phyloP scores from a whole-genome alignment of 1,140 invertebrate genomes.

The Brachionus manjavacas region DNA sequence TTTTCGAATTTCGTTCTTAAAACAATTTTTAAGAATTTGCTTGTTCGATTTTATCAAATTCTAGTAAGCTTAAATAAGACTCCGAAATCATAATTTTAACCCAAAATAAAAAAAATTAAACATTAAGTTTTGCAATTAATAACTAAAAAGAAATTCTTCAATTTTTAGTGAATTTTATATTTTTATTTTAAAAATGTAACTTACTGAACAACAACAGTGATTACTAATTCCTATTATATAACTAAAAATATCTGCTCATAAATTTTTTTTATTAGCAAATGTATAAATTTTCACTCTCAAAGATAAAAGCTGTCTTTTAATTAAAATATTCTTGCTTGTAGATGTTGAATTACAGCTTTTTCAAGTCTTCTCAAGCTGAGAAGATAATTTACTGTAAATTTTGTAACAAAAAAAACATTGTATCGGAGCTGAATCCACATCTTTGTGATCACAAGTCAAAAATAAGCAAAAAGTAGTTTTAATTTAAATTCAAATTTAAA shows the following conservation, averaged over 20 bases:
- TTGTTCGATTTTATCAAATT: not conserved
- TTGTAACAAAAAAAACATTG: conserved; percentile 11
- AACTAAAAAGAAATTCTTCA: not conserved
- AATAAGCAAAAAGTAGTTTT: not conserved
- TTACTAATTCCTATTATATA: conserved; percentile 6
- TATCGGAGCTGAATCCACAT: not conserved
- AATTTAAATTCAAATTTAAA: not conserved
- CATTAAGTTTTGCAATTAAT: conserved; percentile 5
- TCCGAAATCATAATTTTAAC: conserved; percentile 4
- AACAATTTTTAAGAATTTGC: not conserved
- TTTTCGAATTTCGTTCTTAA: not conserved
- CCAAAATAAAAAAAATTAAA: conserved; percentile 7
- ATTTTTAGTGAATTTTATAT: not conserved
- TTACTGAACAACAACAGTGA: conserved; percentile 1
- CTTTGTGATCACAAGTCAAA: not conserved
- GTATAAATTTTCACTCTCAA: not conserved
- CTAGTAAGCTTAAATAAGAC: not conserved
- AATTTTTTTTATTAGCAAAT: not conserved
- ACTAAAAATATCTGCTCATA: conserved; percentile 4
- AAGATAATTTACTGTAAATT: not conserved
- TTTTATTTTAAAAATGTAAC: not conserved
- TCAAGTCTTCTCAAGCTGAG: not conserved
- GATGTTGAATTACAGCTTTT: not conserved
- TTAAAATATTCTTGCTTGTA: not conserved
- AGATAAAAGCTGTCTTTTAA: not conserved